phyloP scores from a whole-genome alignment of 2,888 invertebrate species.

The Drosophila infuscata region DNA sequence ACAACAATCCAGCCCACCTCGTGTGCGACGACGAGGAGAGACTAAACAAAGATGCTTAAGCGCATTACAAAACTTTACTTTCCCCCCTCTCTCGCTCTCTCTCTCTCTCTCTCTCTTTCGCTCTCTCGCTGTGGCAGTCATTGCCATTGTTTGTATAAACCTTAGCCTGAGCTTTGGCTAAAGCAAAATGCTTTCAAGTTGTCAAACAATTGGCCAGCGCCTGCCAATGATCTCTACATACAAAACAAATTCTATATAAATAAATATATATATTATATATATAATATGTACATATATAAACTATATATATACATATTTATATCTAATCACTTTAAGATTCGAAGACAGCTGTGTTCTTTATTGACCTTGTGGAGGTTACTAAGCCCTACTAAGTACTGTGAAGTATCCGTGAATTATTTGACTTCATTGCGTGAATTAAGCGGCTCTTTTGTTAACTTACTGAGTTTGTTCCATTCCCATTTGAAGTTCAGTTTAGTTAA shows the following conservation, averaged over 20 bases:
- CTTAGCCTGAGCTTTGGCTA: conserved; percentile 58
- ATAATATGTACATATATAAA: conserved; percentile 4
- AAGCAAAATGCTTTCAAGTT: conserved; percentile 59
- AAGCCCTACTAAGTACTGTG: neutral
- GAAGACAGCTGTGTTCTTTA: neutral
- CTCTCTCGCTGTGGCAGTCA: neutral
- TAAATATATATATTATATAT: conserved; percentile 6
- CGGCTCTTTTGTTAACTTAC: neutral
- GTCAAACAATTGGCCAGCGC: conserved; percentile 51
- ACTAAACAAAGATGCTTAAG: conserved; percentile 63
- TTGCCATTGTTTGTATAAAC: conserved; percentile 59
- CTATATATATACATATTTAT: conserved; percentile 13
- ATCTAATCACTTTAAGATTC: neutral
- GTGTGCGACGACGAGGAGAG: conserved; percentile 34
- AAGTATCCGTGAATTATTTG: neutral
- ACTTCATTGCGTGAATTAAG: neutral
- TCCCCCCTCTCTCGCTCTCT: neutral
- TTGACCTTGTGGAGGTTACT: neutral
- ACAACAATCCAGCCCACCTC: conserved; percentile 71
- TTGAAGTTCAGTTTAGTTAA: neutral
- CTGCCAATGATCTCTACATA: conserved; percentile 37
- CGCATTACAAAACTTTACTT: conserved; percentile 66
- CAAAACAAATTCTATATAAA: conserved; percentile 1
- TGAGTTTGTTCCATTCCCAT: neutral
- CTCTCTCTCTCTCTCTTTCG: neutral